Conservation (phyloP, 2,113 vertebrate species). For the Chrysemys picta region DNA sequence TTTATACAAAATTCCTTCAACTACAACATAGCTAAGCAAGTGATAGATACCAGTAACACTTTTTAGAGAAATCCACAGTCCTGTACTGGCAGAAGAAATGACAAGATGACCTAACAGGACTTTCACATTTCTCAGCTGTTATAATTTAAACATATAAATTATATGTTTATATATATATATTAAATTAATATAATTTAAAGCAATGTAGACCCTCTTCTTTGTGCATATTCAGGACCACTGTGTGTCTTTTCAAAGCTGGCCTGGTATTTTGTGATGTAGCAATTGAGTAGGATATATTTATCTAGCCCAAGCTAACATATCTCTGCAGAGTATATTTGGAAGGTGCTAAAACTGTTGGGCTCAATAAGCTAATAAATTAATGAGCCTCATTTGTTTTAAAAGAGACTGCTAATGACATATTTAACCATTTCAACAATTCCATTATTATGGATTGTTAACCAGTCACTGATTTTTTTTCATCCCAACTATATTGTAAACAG, state of each 20-base stretch:
- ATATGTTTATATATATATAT: too few relatives aligned
- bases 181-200: too few relatives aligned
- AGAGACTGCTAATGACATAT: neutral
- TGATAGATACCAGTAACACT: neutral
- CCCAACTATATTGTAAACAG: neutral
- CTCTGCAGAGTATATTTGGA: neutral
- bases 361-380: neutral
- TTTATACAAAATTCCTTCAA: slow-evolving; percentile 33
- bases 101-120: rapidly evolving
- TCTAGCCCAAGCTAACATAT: neutral
- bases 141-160: neutral
- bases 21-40: neutral
- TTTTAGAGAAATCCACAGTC: neutral
- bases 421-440: neutral
- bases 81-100: neutral
- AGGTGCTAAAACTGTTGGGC: neutral
- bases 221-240: neutral
- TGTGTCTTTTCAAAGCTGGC: neutral
- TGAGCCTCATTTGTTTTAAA: neutral
- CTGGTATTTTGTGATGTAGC: neutral
- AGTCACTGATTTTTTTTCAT: neutral
- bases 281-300: neutral
- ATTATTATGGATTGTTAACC: neutral
- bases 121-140: neutral
- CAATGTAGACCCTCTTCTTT: neutral